Base-by-base conservation (phyloP, 1,140 invertebrate genomes). In the Drusus annulatus region DNA sequence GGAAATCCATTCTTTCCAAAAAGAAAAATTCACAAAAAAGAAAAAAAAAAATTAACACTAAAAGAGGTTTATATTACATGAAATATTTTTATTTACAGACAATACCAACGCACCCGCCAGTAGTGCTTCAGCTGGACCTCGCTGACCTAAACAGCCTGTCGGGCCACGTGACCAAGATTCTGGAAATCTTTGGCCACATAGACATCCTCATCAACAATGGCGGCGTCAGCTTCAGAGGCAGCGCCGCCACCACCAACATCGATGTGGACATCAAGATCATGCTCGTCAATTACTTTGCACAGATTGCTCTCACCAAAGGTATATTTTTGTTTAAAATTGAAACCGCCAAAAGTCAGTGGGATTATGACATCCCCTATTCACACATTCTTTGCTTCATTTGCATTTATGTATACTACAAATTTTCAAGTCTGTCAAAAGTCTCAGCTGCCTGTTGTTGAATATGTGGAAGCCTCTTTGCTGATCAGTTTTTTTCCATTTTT, bases 161-260 rank as follows among this genome's bases (percentile, higher is more conserved):
- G 28, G 81, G 85, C 28, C 92, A 94, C 87, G 91, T 94, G 0
- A 85, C 91, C 76, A 93, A 94, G 84, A 92, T 94, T 31, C 82
- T 96, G 82, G 88, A 89, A 17, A 90, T 92, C 52, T 93, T 94
- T 90, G 95, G 93, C 8, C 88, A 91, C 78, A 93, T 98, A 79
- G 97, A 99, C 90, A 94, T 98, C 85, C 87, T 99, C 3, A 93
- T 99, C 19, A 98, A 98, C 86, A 98, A 98, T 92, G 97, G 95
- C 65, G 98, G 98, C 0, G 92, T 98, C 68, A 96, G 95, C 62
- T 93, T 95, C 83, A 89, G 98, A 85, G 97, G 97, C 7, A 91
- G 92, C 84, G 93, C 95, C 73, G 80, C 93, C 19, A 90, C 94
- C 60, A 98, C 97, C 3, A 89, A 92, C 54, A 85, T 97, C n/a